phyloP scores from a whole-genome alignment of 2,113 vertebrate species.

The Strigops habroptila region DNA sequence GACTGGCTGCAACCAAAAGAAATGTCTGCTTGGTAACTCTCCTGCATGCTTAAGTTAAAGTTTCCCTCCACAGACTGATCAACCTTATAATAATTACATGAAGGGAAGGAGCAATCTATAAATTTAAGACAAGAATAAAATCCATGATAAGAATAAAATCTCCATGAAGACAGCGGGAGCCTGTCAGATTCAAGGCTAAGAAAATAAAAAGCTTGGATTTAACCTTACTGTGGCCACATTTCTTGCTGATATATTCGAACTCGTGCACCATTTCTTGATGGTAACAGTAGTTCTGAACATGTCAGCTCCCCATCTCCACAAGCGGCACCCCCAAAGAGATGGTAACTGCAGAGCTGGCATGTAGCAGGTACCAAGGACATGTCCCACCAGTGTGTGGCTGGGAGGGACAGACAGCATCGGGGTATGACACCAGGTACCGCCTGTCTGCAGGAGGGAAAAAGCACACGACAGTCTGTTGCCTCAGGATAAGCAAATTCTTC shows the following conservation, averaged over 20 bases:
- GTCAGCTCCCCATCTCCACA: neutral
- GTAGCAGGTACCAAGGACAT: neutral
- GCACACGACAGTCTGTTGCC: neutral
- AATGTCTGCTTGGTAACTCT: neutral
- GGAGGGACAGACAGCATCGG: neutral
- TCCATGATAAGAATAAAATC: neutral
- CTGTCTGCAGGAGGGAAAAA: neutral
- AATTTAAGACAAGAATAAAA: neutral
- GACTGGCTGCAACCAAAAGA: neutral
- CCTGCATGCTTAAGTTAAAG: neutral
- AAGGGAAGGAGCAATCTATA: neutral
- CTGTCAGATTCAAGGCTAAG: neutral
- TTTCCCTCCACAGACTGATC: neutral
- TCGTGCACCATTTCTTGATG: neutral
- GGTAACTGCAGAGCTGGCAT: neutral
- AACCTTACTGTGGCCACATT: neutral
- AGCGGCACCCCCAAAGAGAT: neutral
- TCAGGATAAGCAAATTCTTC: neutral
- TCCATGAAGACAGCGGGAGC: neutral
- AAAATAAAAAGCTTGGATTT: neutral
- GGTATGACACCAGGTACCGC: neutral
- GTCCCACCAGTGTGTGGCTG: fast-evolving
- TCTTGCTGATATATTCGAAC: neutral
- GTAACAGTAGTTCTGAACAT: neutral
- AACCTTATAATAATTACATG: neutral